phyloP scores from a whole-genome alignment of 2,888 invertebrate species.

The Aplocera efformata region DNA sequence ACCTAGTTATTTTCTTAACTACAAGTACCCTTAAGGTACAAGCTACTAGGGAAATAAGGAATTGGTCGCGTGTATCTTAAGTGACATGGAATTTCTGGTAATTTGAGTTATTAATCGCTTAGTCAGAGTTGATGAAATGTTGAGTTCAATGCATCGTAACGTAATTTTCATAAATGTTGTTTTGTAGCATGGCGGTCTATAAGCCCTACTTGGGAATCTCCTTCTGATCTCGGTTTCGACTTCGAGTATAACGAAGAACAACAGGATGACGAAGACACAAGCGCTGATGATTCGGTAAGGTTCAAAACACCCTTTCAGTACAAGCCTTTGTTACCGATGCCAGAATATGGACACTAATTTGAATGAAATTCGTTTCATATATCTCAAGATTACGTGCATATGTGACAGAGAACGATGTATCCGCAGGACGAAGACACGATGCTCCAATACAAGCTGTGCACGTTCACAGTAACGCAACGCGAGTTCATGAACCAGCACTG shows the following conservation, averaged over 20 bases:
- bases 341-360: too few species aligned
- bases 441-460: conserved; percentile 95
- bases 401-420: not conserved
- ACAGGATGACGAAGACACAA: conserved; percentile 95
- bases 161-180: too few species aligned
- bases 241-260: conserved; percentile 93
- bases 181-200: conserved; percentile 63
- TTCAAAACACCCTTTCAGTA: too few species aligned
- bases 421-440: conserved; percentile 89
- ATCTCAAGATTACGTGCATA: not conserved
- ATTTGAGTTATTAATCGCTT: too few species aligned
- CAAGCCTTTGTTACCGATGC: too few species aligned
- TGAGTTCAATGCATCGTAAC: not conserved
- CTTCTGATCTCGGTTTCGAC: conserved; percentile 86
- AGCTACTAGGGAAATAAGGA: too few species aligned
- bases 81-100: too few species aligned
- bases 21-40: too few species aligned
- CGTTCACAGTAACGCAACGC: conserved; percentile 97
- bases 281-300: conserved; percentile 91
- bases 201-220: conserved; percentile 89
- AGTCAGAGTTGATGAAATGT: too few species aligned
- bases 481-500: conserved; percentile 99
- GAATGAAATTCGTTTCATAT: too few species aligned
- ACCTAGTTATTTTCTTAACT: conserved; percentile 10
- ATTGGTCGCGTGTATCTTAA: too few species aligned